These are phyloP conservation scores for Epizoanthus rinbou DNA, from an alignment of 92 coral and sea anemone genomes.

Conservation along the genomic window DNA sequence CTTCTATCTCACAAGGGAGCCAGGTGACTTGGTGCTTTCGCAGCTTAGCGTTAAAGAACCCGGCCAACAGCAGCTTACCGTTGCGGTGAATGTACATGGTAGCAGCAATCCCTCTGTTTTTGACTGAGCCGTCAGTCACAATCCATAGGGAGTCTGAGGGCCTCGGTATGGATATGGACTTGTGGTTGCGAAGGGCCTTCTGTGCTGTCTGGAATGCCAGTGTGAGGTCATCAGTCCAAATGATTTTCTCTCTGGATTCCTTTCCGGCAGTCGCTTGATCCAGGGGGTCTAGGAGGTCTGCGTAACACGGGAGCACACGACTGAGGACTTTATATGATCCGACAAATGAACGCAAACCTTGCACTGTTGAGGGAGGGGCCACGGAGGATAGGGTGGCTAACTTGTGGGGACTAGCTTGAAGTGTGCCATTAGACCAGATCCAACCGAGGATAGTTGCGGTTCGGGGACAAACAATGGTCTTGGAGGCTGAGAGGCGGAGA, in stretches of 20 bases:
- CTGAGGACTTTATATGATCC: too few relatives aligned
- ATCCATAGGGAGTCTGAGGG: too few relatives aligned
- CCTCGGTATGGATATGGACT: too few relatives aligned
- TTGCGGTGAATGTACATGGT: slow-evolving; percentile 15
- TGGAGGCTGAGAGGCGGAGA: slow-evolving; percentile 47
- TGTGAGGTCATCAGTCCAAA: neutral
- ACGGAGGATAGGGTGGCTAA: slow-evolving; percentile 47
- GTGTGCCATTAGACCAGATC: slow-evolving; percentile 54
- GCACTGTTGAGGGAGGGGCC: slow-evolving; percentile 36
- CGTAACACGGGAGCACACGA: slow-evolving; percentile 39
- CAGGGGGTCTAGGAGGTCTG: slow-evolving; percentile 44
- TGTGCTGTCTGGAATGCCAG: too few relatives aligned
- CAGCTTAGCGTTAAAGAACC: neutral
- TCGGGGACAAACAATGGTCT: slow-evolving; percentile 48
- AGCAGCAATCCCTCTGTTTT: too few relatives aligned
- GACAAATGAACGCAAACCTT: slow-evolving; percentile 49
- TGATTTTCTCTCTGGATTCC: slow-evolving; percentile 6
- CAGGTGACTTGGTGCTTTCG: too few relatives aligned
- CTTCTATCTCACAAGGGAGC: neutral
- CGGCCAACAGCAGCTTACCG: neutral
- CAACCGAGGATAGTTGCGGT: slow-evolving; percentile 44
- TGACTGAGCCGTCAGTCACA: too few relatives aligned
- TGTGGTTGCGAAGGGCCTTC: too few relatives aligned
- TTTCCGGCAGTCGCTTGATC: slow-evolving; percentile 40
- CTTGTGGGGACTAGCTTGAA: slow-evolving; percentile 46